These are phyloP conservation scores for Drosophila peninsularis DNA, from an alignment of 2,888 invertebrate genomes.

Conservation along the genomic window DNA sequence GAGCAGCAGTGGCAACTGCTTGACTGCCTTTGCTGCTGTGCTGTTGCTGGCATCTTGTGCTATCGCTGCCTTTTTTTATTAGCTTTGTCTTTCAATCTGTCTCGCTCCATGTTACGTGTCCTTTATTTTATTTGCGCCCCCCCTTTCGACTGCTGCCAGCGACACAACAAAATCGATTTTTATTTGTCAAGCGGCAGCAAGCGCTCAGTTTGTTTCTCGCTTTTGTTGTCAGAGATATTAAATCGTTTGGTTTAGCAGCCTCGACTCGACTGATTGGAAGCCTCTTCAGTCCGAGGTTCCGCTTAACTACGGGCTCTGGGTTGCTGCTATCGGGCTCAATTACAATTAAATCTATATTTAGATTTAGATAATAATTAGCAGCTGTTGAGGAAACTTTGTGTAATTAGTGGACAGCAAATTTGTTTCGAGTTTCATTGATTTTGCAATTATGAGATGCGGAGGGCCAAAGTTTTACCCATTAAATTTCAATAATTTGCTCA, in stretches of 20 bases:
- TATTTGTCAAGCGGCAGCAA: conserved; percentile 41
- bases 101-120: conserved; percentile 46
- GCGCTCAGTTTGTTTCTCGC: conserved; percentile 43
- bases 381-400: conserved; percentile 45
- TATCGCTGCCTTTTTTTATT: conserved; percentile 58
- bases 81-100: conserved; percentile 64
- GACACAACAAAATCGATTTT: conserved; percentile 57
- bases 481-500: conserved; percentile 47
- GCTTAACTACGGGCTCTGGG: conserved; percentile 28
- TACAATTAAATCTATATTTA: conserved; percentile 18
- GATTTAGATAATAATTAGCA: conserved; percentile 46
- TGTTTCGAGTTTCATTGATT: conserved; percentile 71
- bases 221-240: conserved; percentile 53
- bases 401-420: conserved; percentile 59
- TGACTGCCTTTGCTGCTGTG: conserved; percentile 18
- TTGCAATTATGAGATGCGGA: conserved; percentile 61
- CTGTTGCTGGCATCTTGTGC: conserved; percentile 42
- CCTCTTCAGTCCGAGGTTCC: conserved; percentile 11
- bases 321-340: background rate
- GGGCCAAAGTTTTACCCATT: conserved; percentile 52
- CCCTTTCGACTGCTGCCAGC: conserved; percentile 34
- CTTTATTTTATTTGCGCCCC: conserved; percentile 67
- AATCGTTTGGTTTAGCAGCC: conserved; percentile 43
- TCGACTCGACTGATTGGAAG: conserved; percentile 35
- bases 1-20: conserved; percentile 12